Evolutionary conservation across 2,113 vertebrate species (phyloP), one percentile per base, ranked within the genome.

Genomic region (Kobus ellipsiprymnus): DNA sequence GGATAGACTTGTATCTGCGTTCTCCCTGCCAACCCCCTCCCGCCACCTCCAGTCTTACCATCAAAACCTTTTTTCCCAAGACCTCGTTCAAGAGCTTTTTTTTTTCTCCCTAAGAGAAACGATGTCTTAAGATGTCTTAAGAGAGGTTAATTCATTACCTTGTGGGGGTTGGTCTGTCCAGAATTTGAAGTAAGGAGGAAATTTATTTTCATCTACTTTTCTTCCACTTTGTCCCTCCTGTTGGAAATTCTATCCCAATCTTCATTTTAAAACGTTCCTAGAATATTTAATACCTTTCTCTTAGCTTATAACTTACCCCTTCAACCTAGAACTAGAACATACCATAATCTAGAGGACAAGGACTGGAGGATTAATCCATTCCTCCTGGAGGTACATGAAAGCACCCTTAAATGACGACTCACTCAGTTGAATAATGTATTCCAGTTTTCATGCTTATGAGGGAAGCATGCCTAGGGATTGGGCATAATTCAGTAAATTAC

Each of bases 141-240:
- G 67, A 71, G 67, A 71, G 10, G 67, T 71, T 40, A 71, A 23
- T 71, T 40, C n/a, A 40, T 40, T 71, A 71, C 67, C 46, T 8
- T 71, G 74, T 71, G 16, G 44, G 46, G 36, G 67, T 64, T 90
- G 52, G 27, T 87, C 19, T 59, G 52, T 50, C 36, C 25, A 90
- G n/a, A 96, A 77, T 85, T 88, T 21, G 54, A 92, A 96, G 44
- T 77, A 87, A 90, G 64, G 82, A 96, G 48, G 46, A 62, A 36
- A 30, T 52, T 78, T 25, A 50, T 36, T 55, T 44, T 64, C 30
- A 8, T 21, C 21, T 48, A 10, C 40, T 77, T 96, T 6, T 10
- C 46, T 86, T 88, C 50, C 25, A 14, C 19, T 17, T 78, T 55
- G 36, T 81, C 57, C 40, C 8, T 90, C 50, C 8, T 86, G 2